Base-by-base conservation (phyloP, 2,888 invertebrate genomes). In the Apocheima hispidaria region DNA sequence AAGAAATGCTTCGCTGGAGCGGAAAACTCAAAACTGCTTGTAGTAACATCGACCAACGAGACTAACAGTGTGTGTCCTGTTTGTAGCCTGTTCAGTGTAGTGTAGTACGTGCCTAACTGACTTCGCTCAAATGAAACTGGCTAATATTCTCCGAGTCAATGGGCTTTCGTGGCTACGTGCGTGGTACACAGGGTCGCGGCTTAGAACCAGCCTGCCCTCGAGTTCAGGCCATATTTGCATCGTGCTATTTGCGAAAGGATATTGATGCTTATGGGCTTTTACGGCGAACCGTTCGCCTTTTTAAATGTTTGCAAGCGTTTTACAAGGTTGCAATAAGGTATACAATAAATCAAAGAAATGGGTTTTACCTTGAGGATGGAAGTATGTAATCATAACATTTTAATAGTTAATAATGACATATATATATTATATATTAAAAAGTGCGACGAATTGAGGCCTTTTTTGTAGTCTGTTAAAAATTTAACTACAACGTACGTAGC, bases 241-340 rank as follows among this genome's bases (percentile, higher is more conserved):
- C 12, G 12, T 18, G 55, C 46, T 55, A 21, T 55, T 55, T 48
- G 55, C 38, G 44, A 35, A 26, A 38, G 55, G 46, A 54, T 30
- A 33, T 36, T 46, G 28, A 12, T 36, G 23, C 35, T 23, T 35
- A 36, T 36, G 46, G 26, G n/a, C 16, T 28, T 55, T 38, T 20
- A 48, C 46, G 10, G 54, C 44, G 21, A 14, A 43, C 12, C 23
- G 35, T 9, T 28, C 12, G 55, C 3, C n/a, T 40, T 28, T 26
- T 4, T 16, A 18, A 46, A 9, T 23, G 23, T 23, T 49, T 35
- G 23, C 49, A 14, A 36, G 35, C 49, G 23, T 14, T 49, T 21
- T 23, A 16, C 21, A 21, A 35, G n/a, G 33, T 12, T n/a, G n/a
- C n/a, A n/a, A n/a, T n/a, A n/a, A n/a, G n/a, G n/a, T n/a, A n/a